Percentiles rank a stretch among this genome's conserved stretches.
phyloP scores from a whole-genome alignment of 2,113 vertebrate species.

The Perca flavescens region DNA sequence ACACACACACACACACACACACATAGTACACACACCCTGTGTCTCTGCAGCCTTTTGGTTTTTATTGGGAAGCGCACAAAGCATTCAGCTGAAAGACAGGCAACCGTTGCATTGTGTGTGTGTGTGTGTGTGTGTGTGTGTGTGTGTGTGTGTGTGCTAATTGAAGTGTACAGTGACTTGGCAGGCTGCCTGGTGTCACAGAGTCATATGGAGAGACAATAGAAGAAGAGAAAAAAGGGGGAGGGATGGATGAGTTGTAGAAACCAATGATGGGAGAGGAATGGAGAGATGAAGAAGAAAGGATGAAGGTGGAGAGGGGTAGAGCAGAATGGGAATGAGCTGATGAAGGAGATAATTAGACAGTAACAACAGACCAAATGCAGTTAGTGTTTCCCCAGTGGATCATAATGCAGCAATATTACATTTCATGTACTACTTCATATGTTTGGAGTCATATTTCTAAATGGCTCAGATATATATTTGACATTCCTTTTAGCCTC shows the following conservation, averaged over 20 bases:
- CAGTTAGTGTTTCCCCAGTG: constrained; percentile 43
- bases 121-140: constrained; percentile 15
- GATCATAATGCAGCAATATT: constrained; percentile 50
- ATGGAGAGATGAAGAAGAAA: constrained; percentile 18
- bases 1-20: constrained; percentile 25
- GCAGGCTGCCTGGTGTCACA: constrained; percentile 72
- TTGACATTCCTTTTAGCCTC: constrained; percentile 29
- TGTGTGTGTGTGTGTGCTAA: constrained; percentile 65
- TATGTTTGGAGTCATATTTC: constrained; percentile 48
- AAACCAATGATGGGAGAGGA: constrained; percentile 33
- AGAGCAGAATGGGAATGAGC: constrained; percentile 50
- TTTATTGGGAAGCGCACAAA: constrained; percentile 54
- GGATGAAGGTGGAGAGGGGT: constrained; percentile 15
- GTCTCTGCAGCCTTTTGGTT: constrained; percentile 47
- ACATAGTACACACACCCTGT: constrained; percentile 12
- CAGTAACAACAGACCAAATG: constrained; percentile 57
- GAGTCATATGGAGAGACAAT: constrained; percentile 65
- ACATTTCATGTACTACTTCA: constrained; percentile 41
- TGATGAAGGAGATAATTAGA: constrained; percentile 54
- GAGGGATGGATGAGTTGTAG: constrained; percentile 5
- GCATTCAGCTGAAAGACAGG: constrained; percentile 53
- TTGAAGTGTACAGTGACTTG: constrained; percentile 79
- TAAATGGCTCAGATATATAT: constrained; percentile 24
- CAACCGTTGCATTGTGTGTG: not conserved
- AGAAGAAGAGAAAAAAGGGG: constrained; percentile 34